phyloP scores from a whole-genome alignment of 2,113 vertebrate genomes.

The Cyprinus carpio region DNA sequence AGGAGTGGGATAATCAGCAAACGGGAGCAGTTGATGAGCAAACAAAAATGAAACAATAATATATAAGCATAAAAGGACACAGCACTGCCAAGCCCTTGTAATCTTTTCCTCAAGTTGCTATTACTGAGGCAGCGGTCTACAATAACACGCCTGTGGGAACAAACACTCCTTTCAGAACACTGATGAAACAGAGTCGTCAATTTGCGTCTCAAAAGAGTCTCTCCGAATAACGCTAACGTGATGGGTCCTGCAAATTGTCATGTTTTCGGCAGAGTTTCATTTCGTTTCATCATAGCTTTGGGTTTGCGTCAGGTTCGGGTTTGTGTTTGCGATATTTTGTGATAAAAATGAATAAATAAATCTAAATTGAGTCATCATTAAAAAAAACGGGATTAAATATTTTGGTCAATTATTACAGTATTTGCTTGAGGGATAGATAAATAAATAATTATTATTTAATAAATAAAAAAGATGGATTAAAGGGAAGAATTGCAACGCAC shows the following conservation, averaged over 20 bases:
- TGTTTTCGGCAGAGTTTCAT: not conserved
- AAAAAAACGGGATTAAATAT: not conserved
- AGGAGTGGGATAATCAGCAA: constrained; percentile 22
- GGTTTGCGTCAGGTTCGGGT: not conserved
- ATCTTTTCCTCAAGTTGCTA: constrained; percentile 8
- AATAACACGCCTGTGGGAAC: not conserved
- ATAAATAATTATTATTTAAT: not conserved
- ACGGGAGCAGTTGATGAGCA: not conserved
- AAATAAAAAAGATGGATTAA: not conserved
- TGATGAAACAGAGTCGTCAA: constrained; percentile 33
- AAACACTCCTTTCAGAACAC: not conserved
- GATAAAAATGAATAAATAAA: not conserved
- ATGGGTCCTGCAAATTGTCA: not conserved
- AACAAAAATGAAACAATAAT: constrained; percentile 28
- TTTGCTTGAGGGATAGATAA: not conserved
- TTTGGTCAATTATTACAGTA: not conserved
- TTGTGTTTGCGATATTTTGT: not conserved
- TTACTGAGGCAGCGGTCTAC: not conserved
- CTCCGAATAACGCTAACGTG: not conserved
- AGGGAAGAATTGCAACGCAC: not conserved
- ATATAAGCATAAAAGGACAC: not conserved
- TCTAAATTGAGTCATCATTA: not conserved
- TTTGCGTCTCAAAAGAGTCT: not conserved
- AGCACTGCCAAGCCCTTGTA: constrained; percentile 3
- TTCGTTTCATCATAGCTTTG: not conserved